Percentiles rank a stretch among this genome's conserved stretches.
These are phyloP conservation scores for Xiphias gladius DNA, from an alignment of 2,113 vertebrate genomes.

Conservation along the genomic window DNA sequence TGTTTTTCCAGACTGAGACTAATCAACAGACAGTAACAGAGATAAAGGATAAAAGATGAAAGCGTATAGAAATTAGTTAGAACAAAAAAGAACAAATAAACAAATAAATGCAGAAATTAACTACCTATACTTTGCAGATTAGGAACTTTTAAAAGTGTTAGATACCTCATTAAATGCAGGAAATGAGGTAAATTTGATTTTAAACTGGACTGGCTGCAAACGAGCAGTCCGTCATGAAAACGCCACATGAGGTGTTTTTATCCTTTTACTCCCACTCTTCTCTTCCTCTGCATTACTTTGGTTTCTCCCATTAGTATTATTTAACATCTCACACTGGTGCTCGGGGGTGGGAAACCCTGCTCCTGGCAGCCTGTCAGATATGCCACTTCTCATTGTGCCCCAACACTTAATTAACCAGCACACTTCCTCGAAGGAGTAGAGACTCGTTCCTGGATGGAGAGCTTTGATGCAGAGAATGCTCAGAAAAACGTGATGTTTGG, in stretches of 20 bases:
- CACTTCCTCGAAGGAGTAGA: slow-evolving; percentile 33
- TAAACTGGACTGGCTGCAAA: slow-evolving; percentile 13
- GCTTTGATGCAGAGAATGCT: slow-evolving; percentile 15
- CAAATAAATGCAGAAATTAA: not conserved
- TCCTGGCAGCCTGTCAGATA: slow-evolving; percentile 60
- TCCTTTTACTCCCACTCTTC: slow-evolving; percentile 43
- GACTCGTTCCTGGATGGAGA: slow-evolving; percentile 20
- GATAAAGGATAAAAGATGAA: not conserved
- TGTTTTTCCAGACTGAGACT: not conserved
- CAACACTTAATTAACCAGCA: slow-evolving; percentile 60
- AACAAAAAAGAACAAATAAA: not conserved
- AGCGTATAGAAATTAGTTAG: not conserved
- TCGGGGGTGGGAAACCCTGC: slow-evolving; percentile 38
- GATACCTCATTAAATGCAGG: not conserved
- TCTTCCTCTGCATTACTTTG: slow-evolving; percentile 34
- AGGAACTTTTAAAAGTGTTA: not conserved
- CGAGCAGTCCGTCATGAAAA: slow-evolving; percentile 27
- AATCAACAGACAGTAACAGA: not conserved
- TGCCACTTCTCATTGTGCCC: slow-evolving; percentile 56
- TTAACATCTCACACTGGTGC: slow-evolving; percentile 61
- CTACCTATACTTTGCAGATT: not conserved
- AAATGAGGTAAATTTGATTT: not conserved
- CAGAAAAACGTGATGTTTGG: slow-evolving; percentile 25
- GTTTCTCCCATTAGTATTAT: slow-evolving; percentile 70
- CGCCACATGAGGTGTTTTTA: slow-evolving; percentile 1